Evolutionary conservation across 2,888 invertebrate species (phyloP), one percentile per base, ranked within the genome.

Genomic region (Agonopterix heracliana): DNA sequence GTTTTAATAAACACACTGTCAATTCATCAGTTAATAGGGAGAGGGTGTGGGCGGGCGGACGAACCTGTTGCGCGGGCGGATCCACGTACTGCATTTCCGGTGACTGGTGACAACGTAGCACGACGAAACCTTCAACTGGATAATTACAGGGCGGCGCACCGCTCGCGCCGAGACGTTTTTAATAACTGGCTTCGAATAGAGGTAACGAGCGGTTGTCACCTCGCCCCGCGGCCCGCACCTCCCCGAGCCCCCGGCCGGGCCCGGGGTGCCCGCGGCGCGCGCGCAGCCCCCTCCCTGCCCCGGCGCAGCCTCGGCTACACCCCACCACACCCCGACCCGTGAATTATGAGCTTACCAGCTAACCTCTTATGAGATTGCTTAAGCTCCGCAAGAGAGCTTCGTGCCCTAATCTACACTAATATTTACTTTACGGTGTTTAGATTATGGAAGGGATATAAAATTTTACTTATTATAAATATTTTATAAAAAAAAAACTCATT

Each of bases 121-220:
- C 74, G 74, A 80, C 74, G 65, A 75, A 80, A 74, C 77, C 76
- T 82, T 73, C 81, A 83, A 84, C 81, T 81, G 78, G 77, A 83
- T 88, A 88, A 89, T 89, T 87, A 88, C 84, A 86, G 88, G 87
- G 87, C 87, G 88, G 87, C 77, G 63, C 87, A 83, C 88, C 87
- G 84, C 75, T 87, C 89, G 78, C 89, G 88, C 77, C 89, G 88
- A 89, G 89, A 89, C 85, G 89, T 89, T 89, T 89, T 89, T 89
- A 89, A 89, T 89, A 89, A 89, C 89, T 89, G 89, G 87, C 89
- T 89, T 88, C 74, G 85, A 71, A 79, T 83, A 81, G 84, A 83
- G 80, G 85, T 88, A 88, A 88, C 88, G 78, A 88, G 87, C 86
- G 88, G 88, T 88, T 88, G 87, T 87, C 87, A 82, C 87, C 83